Evolutionary conservation across 2,797 vertebrate genomes (phyloP), one percentile per base, ranked within the genome.

Genomic region (Mallotus villosus): DNA sequence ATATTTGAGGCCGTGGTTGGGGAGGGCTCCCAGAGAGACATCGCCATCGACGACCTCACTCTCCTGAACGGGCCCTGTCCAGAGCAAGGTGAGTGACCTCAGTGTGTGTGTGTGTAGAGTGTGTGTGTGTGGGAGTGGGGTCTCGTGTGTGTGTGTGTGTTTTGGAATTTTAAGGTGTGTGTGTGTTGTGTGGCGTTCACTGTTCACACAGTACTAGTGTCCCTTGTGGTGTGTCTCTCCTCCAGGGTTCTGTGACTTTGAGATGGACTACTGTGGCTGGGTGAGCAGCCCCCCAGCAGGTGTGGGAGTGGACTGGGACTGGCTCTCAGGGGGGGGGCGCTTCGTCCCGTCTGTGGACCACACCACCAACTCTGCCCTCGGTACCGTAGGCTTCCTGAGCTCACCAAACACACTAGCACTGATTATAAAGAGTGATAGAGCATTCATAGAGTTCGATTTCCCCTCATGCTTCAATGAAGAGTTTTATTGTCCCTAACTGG

Each of bases 201-300:
- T 4, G 27, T 59, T 27, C 32, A 37, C 34, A 9, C 9, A 46
- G 41, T 8, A 46, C 41, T 14, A 46, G 12, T 14, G 41, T 46
- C 41, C 2, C 41, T 46, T 14, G 41, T 46, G 8, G 12, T 34
- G 37, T 70, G n/a, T 27, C 19, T 79, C 73, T 21, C 68, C 69
- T 16, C 9, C 76, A 94, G 93, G 92, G 67, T 90, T 92, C 80
- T 94, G 93, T 89, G 93, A 94, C 84, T 94, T 94, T 90, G 93
- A 94, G 82, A 87, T 90, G 82, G 92, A 93, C 75, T 63, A 87
- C 63, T 94, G 92, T 73, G 87, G 89, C 21, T 94, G 93, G 93
- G 84, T 90, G 17, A 92, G 86, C 81, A 89, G 19, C 75, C 82
- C 74, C 64, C 80, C 86, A 1, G 16, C 72, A 22, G 63, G 49